phyloP scores from a whole-genome alignment of 1,140 invertebrate genomes.

The Mesaphorura yosii region DNA sequence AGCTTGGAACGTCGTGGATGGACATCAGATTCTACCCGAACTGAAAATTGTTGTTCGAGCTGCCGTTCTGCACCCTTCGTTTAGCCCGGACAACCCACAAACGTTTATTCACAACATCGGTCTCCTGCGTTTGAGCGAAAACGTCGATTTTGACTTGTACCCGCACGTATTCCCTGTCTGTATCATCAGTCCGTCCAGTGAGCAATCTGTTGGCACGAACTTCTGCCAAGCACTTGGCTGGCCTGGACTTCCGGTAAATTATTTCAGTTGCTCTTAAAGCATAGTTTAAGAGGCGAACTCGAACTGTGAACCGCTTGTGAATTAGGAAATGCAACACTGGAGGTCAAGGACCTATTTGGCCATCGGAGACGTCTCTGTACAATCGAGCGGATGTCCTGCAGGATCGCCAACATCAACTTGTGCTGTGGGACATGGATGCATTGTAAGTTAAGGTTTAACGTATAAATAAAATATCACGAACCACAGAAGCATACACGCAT shows the following conservation, averaged over 20 bases:
- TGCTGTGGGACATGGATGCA: slow-evolving; percentile 6
- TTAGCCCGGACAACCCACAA: background rate
- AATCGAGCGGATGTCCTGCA: slow-evolving; percentile 1
- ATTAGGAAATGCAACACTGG: slow-evolving; percentile 9
- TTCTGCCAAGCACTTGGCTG: slow-evolving; percentile 1
- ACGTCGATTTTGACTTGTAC: slow-evolving; percentile 11
- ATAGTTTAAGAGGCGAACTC: background rate
- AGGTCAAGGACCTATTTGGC: slow-evolving; percentile 6
- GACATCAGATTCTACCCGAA: background rate
- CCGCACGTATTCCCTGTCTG: slow-evolving; percentile 18
- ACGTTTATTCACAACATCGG: slow-evolving; percentile 5
- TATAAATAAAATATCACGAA: too few relatives aligned
- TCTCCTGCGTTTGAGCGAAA: background rate
- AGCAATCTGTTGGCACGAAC: background rate
- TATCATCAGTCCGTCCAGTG: background rate
- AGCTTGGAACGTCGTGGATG: background rate
- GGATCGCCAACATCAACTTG: background rate
- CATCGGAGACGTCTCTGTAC: background rate
- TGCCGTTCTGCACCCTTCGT: slow-evolving; percentile 14
- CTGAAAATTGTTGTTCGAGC: background rate
- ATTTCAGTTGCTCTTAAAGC: background rate
- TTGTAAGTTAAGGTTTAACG: slow-evolving; percentile 4
- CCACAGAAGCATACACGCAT: too few relatives aligned
- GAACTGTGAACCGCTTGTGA: background rate
- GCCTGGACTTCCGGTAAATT: slow-evolving; percentile 1